A percentile compares a stretch with the other conserved stretches of the same genome.
Evolutionary conservation across 2,888 invertebrate genomes (phyloP).

Genomic region (Theodoxus fluviatilis): DNA sequence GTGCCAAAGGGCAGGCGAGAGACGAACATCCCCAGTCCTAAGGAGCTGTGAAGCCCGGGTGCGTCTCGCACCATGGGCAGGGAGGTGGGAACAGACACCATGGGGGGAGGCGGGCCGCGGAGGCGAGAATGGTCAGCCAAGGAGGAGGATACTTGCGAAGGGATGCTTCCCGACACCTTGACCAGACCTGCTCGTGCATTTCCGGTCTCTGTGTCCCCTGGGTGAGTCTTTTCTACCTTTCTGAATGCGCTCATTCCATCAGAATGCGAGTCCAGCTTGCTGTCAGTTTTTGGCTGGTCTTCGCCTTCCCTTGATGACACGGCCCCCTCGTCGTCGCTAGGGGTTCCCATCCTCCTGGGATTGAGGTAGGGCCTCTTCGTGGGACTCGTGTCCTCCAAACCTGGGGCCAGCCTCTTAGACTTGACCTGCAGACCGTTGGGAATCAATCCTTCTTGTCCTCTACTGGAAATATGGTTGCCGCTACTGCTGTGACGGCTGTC

Average conservation of each 20-base stretch:
- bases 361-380: neutral
- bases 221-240: slow-evolving; percentile 48
- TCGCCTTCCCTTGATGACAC: slow-evolving; percentile 1
- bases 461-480: too few species aligned
- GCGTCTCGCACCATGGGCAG: slow-evolving; percentile 31
- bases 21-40: slow-evolving; percentile 4
- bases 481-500: too few species aligned
- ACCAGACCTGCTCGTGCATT: too few species aligned
- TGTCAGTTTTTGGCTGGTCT: slow-evolving; percentile 3
- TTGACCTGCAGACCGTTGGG: too few species aligned
- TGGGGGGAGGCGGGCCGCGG: neutral
- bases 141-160: too few species aligned
- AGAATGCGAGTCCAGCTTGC: slow-evolving; percentile 24
- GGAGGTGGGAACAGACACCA: slow-evolving; percentile 1
- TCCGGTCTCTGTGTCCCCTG: too few species aligned
- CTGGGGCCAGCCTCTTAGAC: too few species aligned
- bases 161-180: too few species aligned
- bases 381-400: slow-evolving; percentile 23
- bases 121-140: too few species aligned
- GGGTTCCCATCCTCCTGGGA: neutral
- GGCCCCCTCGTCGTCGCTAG: neutral
- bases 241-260: slow-evolving; percentile 53
- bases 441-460: too few species aligned
- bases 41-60: neutral
- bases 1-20: slow-evolving; percentile 32